Conservation (phyloP, 2,113 vertebrate genomes). For the Sclerurus mexicanus region DNA sequence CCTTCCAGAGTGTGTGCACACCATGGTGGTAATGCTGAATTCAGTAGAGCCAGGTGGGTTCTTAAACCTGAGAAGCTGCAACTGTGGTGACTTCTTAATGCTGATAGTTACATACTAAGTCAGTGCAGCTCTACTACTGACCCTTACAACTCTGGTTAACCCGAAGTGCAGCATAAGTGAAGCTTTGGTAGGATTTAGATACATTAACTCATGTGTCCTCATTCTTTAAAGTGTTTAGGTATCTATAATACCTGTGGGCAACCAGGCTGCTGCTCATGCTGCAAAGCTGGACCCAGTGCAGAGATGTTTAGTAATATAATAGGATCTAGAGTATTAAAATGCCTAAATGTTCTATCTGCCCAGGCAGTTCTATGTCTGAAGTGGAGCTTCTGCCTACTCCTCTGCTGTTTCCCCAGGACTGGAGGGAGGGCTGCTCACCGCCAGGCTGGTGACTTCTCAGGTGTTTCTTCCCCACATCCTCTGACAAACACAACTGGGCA, state of each 20-base stretch:
- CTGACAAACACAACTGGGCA: neutral
- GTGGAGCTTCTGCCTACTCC: neutral
- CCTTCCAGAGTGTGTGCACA: rapidly evolving
- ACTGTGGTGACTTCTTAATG: neutral
- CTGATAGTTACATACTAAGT: neutral
- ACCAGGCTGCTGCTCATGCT: neutral
- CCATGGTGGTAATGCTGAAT: rapidly evolving
- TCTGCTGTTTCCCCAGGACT: neutral
- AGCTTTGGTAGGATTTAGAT: neutral
- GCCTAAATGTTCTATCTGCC: neutral
- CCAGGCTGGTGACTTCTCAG: neutral
- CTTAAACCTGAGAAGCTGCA: neutral
- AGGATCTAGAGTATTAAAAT: neutral
- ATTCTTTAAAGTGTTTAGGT: neutral
- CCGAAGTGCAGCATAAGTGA: neutral
- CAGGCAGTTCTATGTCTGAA: neutral
- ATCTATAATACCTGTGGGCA: neutral
- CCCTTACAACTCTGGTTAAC: neutral
- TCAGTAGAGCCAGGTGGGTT: neutral
- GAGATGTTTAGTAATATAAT: neutral
- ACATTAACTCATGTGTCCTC: neutral
- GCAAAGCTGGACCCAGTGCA: neutral
- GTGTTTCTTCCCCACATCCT: neutral
- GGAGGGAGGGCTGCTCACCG: neutral
- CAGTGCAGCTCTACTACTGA: neutral